These are phyloP conservation scores for Metalampra italica DNA, from an alignment of 2,888 invertebrate species.

Conservation along the genomic window DNA sequence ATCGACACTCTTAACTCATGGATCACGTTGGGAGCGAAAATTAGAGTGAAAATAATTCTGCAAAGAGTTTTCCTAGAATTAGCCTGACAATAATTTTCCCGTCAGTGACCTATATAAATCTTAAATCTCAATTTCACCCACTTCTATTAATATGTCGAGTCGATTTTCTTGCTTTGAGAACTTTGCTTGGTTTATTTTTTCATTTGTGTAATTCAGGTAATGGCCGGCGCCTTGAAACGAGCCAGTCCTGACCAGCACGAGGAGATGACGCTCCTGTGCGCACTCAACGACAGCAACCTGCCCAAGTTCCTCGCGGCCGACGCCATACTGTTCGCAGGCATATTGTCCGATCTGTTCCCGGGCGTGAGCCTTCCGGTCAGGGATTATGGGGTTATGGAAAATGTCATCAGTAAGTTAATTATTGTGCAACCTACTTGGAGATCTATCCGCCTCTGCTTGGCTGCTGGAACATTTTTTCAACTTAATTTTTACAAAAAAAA, in stretches of 20 bases:
- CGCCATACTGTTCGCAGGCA: constrained; percentile 90
- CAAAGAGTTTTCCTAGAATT: too few relatives aligned
- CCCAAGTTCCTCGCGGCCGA: constrained; percentile 94
- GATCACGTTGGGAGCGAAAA: too few relatives aligned
- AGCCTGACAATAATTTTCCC: too few relatives aligned
- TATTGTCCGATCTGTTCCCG: constrained; percentile 93
- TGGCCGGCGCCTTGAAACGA: constrained; percentile 93
- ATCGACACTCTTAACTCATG: too few relatives aligned
- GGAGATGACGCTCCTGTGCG: constrained; percentile 90
- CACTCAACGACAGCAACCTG: constrained; percentile 92
- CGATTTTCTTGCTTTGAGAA: too few relatives aligned
- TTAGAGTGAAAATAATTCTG: too few relatives aligned
- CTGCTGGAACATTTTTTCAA: not conserved
- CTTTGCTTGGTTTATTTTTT: not conserved
- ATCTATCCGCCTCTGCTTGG: too few relatives aligned
- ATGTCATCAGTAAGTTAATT: constrained; percentile 78
- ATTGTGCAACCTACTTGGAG: too few relatives aligned
- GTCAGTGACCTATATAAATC: too few relatives aligned
- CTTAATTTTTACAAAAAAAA: too few relatives aligned
- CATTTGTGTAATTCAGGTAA: constrained; percentile 72
- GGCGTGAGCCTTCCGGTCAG: constrained; percentile 87
- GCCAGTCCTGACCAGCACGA: constrained; percentile 91
- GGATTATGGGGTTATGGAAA: constrained; percentile 87
- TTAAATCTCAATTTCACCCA: too few relatives aligned
- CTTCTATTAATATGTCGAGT: too few relatives aligned